phyloP scores from a whole-genome alignment of 2,113 vertebrate genomes.

The Chamaetylas fuelleborni region DNA sequence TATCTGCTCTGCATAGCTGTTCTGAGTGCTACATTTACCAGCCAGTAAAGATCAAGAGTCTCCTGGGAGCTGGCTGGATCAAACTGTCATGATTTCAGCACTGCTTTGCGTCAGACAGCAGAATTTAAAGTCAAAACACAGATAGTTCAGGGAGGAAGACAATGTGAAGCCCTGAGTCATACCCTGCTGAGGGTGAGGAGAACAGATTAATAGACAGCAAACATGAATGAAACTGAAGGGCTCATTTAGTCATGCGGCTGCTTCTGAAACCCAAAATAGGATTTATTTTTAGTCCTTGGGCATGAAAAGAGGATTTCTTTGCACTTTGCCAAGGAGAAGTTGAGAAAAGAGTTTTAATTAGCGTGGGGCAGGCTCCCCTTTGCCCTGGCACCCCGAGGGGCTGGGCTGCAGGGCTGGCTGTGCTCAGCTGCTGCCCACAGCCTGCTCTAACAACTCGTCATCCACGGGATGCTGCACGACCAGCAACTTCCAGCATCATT shows the following conservation, averaged over 20 bases:
- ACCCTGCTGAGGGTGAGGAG: slow-evolving; percentile 35
- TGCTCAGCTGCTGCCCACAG: neutral
- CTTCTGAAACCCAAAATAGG: slow-evolving; percentile 46
- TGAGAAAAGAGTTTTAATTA: neutral
- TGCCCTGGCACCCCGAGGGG: neutral
- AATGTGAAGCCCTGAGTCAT: slow-evolving; percentile 71
- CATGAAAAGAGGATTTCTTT: neutral
- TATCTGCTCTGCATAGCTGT: slow-evolving; percentile 11
- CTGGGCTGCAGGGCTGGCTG: neutral
- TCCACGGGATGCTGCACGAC: accelerated
- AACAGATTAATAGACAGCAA: slow-evolving; percentile 44
- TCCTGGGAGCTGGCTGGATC: slow-evolving; percentile 57
- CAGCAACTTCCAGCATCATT: neutral
- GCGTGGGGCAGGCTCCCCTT: neutral
- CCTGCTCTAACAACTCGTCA: neutral
- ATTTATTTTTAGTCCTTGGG: slow-evolving; percentile 38
- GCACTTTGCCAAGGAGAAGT: neutral
- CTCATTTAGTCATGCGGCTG: neutral
- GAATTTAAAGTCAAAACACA: slow-evolving; percentile 68
- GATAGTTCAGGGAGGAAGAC: slow-evolving; percentile 36
- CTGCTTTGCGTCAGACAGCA: slow-evolving; percentile 67
- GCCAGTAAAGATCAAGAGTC: slow-evolving; percentile 46
- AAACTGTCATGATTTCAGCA: slow-evolving; percentile 56
- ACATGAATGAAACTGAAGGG: slow-evolving; percentile 37
- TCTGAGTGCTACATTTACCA: slow-evolving; percentile 32